phyloP scores from a whole-genome alignment of 2,113 vertebrate genomes.

The Antechinus stuartii region DNA sequence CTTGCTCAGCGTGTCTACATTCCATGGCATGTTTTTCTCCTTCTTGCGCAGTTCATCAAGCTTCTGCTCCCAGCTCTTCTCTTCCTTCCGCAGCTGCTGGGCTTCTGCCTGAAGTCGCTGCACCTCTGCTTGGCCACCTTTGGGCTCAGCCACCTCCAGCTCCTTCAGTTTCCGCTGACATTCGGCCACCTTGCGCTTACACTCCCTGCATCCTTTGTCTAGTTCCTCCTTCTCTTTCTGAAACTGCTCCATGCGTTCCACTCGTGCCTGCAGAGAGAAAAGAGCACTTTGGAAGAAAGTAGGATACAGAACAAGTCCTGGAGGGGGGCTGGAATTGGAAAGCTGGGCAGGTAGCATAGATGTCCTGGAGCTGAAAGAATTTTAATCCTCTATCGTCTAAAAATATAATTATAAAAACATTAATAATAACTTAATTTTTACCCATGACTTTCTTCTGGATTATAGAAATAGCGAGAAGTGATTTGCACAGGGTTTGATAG shows the following conservation, averaged over 20 bases:
- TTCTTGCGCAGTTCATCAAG: slow-evolving; percentile 87
- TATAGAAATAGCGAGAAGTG: neutral
- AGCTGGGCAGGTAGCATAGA: neutral
- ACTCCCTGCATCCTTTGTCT: slow-evolving; percentile 85
- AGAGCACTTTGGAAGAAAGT: neutral
- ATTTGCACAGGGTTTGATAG: neutral
- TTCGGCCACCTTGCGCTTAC: slow-evolving; percentile 84
- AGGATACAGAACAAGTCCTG: neutral
- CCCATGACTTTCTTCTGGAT: neutral
- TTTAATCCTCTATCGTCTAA: neutral
- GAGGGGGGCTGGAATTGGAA: neutral
- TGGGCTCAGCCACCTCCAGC: slow-evolving; percentile 76
- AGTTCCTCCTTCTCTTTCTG: slow-evolving; percentile 91
- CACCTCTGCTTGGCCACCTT: slow-evolving; percentile 77
- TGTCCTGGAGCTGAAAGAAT: neutral
- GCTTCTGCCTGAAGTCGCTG: slow-evolving; percentile 84
- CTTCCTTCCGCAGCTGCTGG: slow-evolving; percentile 88
- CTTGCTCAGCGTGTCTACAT: slow-evolving; percentile 93
- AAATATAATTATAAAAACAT: neutral
- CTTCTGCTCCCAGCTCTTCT: slow-evolving; percentile 86
- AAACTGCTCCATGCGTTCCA: slow-evolving; percentile 93
- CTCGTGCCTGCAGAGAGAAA: slow-evolving; percentile 83
- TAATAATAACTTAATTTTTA: neutral
- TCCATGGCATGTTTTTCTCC: slow-evolving; percentile 93
- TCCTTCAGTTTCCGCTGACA: slow-evolving; percentile 86